phyloP scores from a whole-genome alignment of 2,888 invertebrate species.

The Microctonus aethiopoides region DNA sequence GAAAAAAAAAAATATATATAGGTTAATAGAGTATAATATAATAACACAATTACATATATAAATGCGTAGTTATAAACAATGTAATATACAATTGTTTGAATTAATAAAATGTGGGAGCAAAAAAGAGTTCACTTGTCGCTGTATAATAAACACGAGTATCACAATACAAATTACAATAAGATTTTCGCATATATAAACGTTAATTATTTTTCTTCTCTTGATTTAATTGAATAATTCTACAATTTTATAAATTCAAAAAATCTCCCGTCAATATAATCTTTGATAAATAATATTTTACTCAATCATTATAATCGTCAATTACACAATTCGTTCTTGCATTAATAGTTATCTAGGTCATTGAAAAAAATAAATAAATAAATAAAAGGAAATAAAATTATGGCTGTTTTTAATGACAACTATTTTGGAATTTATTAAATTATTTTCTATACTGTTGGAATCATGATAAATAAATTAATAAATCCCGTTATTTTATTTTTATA shows the following conservation, averaged over 20 bases:
- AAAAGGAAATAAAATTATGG: neutral
- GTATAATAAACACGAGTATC: neutral
- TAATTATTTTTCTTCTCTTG: neutral
- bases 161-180: conserved; percentile 5
- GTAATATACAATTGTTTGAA: neutral
- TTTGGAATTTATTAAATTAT: too few species aligned
- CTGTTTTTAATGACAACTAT: neutral
- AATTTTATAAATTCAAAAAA: neutral
- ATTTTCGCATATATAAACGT: neutral
- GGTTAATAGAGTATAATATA: conserved; percentile 8
- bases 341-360: conserved; percentile 15
- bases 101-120: conserved; percentile 6
- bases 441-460: too few species aligned
- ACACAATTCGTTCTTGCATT: conserved; percentile 1
- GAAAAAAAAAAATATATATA: conserved; percentile 4
- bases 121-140: conserved; percentile 1
- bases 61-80: neutral
- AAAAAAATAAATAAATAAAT: neutral
- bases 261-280: too few species aligned
- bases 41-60: neutral
- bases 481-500: neutral
- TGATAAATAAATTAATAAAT: neutral
- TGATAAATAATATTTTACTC: neutral
- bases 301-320: neutral
- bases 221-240: neutral